A percentile compares a stretch with the other conserved stretches of the same genome.
Conservation (phyloP, 2,797 vertebrate genomes). For the Sebastes steindachneri region DNA sequence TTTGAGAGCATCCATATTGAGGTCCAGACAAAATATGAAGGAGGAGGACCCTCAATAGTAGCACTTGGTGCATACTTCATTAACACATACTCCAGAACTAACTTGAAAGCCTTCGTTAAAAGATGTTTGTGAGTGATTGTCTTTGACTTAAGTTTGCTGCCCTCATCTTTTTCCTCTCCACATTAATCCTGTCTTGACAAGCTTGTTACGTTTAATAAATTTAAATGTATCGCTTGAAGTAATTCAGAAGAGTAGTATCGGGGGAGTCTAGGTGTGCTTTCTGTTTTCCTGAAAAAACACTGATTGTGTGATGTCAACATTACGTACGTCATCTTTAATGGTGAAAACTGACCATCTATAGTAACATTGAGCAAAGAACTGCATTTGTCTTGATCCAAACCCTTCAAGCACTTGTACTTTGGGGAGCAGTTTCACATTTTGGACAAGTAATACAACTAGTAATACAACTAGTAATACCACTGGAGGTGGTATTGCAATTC, state of each 20-base stretch:
- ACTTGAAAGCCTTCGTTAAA: conserved; percentile 11
- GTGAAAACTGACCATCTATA: neutral
- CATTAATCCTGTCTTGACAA: neutral
- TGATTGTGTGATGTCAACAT: neutral
- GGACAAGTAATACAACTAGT: no score
- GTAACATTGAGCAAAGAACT: neutral
- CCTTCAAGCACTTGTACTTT: neutral
- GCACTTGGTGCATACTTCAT: neutral
- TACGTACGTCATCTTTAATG: neutral
- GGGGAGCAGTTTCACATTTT: no score
- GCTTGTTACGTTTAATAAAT: neutral
- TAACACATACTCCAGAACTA: neutral
- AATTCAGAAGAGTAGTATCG: neutral
- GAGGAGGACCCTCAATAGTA: neutral
- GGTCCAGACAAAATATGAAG: neutral
- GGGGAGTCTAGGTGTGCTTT: neutral
- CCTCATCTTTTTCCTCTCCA: conserved; percentile 1
- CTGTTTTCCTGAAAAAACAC: neutral
- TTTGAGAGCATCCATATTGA: neutral
- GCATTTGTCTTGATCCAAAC: neutral
- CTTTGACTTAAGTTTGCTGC: conserved; percentile 6
- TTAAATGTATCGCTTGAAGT: conserved; percentile 5
- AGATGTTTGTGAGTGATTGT: neutral
- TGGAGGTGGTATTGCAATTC: no score
- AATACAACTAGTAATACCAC: no score